Conservation (phyloP, 2,113 vertebrate species). For the Psephotus haematonotus region DNA sequence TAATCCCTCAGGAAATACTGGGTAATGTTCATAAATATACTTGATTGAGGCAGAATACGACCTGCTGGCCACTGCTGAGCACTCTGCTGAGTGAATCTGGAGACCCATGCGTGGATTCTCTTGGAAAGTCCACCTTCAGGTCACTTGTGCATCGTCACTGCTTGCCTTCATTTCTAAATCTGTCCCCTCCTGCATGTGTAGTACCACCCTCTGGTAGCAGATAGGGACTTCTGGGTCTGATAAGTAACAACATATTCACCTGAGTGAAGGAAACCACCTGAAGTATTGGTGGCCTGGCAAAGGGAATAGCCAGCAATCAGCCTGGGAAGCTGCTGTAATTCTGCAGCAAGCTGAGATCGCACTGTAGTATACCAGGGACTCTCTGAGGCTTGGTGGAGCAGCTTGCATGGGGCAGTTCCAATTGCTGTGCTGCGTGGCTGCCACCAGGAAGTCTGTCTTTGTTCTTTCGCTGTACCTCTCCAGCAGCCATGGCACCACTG, state of each 20-base stretch:
- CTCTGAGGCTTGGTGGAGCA: not conserved
- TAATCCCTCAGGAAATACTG: not conserved
- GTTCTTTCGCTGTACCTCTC: not conserved
- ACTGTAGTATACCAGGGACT: not conserved
- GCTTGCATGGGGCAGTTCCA: not conserved
- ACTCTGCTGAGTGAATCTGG: not conserved
- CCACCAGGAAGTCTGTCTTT: not conserved
- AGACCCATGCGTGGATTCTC: not conserved
- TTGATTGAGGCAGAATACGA: not conserved
- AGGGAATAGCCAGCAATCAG: not conserved
- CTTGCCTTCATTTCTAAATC: not conserved
- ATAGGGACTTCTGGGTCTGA: not conserved
- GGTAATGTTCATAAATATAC: not conserved
- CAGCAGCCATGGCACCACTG: not conserved
- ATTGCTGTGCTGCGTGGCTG: fast-evolving
- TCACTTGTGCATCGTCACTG: not conserved
- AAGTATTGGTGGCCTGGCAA: not conserved
- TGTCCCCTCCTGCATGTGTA: not conserved
- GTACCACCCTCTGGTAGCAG: not conserved
- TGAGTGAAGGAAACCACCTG: not conserved
- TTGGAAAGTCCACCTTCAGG: not conserved
- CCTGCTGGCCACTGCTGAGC: not conserved
- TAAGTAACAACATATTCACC: not conserved
- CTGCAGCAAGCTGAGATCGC: not conserved
- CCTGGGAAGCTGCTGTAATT: not conserved